Conservation (phyloP, 2,113 vertebrate species). For the Malurus melanocephalus region DNA sequence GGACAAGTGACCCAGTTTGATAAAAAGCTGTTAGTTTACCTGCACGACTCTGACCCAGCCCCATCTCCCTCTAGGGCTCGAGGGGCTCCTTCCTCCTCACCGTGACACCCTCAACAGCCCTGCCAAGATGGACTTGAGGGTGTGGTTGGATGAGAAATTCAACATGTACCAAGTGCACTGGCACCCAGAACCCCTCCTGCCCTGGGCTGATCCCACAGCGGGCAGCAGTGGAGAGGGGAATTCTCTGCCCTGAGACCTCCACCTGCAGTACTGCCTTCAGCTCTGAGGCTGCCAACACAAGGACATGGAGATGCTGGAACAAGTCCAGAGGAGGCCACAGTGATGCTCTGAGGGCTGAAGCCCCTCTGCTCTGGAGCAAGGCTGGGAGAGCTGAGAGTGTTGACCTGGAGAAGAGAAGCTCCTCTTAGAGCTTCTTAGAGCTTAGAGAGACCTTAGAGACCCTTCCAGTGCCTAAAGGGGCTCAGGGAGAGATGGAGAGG, state of each 20-base stretch:
- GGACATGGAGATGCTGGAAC: neutral
- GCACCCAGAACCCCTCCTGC: neutral
- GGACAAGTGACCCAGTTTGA: neutral
- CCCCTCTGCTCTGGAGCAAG: neutral
- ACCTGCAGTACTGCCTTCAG: neutral
- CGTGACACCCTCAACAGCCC: rapidly evolving
- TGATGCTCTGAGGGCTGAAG: neutral
- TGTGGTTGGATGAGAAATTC: neutral
- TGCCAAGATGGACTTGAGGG: neutral
- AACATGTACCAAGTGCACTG: neutral
- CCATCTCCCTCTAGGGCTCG: neutral
- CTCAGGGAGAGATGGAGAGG: neutral
- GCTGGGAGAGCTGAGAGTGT: neutral
- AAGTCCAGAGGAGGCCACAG: neutral
- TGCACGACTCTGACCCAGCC: neutral
- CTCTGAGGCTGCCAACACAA: neutral
- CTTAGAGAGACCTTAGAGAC: neutral
- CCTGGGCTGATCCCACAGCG: neutral
- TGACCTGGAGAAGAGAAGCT: neutral
- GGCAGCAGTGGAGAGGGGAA: neutral
- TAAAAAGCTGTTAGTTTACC: neutral
- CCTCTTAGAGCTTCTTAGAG: too few species aligned
- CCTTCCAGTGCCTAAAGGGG: neutral
- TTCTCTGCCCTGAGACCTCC: neutral
- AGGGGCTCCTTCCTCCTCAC: neutral